Evolutionary conservation across 2,888 invertebrate genomes (phyloP).

Genomic region (Alsophila aescularia): DNA sequence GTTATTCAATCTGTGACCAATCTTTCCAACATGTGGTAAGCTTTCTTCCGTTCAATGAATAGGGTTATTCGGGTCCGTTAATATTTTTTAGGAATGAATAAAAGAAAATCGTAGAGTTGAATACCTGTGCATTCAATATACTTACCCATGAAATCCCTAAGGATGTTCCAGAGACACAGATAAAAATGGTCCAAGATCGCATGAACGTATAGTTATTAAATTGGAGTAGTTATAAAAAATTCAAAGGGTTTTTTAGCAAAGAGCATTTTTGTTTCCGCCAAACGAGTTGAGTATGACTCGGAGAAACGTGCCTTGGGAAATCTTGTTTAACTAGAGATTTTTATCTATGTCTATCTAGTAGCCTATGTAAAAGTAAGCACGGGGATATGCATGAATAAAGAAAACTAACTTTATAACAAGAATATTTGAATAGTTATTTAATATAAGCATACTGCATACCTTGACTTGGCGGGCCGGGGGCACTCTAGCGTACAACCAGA

Average conservation of each 20-base stretch:
- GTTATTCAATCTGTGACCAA: too few species aligned
- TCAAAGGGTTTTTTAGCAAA: constrained; percentile 28
- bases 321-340: constrained; percentile 17
- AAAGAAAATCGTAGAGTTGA: constrained; percentile 44
- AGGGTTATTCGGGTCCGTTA: neutral
- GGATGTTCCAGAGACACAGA: constrained; percentile 28
- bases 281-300: constrained; percentile 54
- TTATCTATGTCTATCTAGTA: constrained; percentile 4
- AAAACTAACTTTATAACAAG: neutral
- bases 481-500: too few species aligned
- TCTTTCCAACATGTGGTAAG: neutral
- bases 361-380: neutral
- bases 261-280: constrained; percentile 25
- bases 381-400: neutral
- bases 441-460: too few species aligned
- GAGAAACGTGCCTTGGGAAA: constrained; percentile 18
- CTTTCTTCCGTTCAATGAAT: neutral
- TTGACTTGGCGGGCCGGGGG: too few species aligned
- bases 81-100: constrained; percentile 41
- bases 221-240: constrained; percentile 31
- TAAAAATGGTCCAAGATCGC: constrained; percentile 22
- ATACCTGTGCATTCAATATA: constrained; percentile 13
- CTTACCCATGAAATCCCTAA: constrained; percentile 16
- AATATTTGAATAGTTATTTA: neutral
- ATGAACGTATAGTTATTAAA: constrained; percentile 28